Base-by-base conservation (phyloP, 2,888 invertebrate genomes). In the Pandemis heparana region DNA sequence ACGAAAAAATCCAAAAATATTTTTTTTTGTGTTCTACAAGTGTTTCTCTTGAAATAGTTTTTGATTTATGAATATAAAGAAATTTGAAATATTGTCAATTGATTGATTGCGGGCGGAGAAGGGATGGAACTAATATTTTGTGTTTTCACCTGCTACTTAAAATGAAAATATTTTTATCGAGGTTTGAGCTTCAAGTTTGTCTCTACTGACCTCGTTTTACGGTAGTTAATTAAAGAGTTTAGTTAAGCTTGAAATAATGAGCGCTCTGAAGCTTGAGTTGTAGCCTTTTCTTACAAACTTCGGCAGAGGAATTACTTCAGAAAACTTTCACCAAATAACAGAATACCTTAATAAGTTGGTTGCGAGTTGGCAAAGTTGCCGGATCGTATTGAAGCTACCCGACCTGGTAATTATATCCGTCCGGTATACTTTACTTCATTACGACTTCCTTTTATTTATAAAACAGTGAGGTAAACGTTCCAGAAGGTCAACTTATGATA, bases 321-420 rank as follows among this genome's bases (percentile, higher is more conserved):
- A 32, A 46, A 63, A 23, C 23, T 46, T 63, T 23, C 5, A 5
- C 41, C 18, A 63, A 63, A 46, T 53, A 46, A 63, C 63, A 46
- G 14, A 63, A 43, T 63, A 41, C 63, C 46, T 63, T 63, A 63
- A 63, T 63, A 46, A 63, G n/a, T 3, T 23, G 43, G 62, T 18
- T 43, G 46, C 63, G 23, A 46, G 46, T 46, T 63, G n/a, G n/a
- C 8, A n/a, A 60, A 60, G 60, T 38, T 60, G 38, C 32, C n/a
- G 14, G 60, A 60, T 38, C 60, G 60, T 18, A 38, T 60, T 60
- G 60, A 38, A n/a, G 56, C n/a, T n/a, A 60, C n/a, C 60, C 9
- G 38, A 38, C 60, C 32, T 6, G 23, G 5, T 59, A 59, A 59
- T 59, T 59, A 59, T 59, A 59, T 51, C 51, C n/a, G 16, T 16